Base-by-base conservation (phyloP, 2,797 vertebrate species). In the Lateolabrax maculatus region DNA sequence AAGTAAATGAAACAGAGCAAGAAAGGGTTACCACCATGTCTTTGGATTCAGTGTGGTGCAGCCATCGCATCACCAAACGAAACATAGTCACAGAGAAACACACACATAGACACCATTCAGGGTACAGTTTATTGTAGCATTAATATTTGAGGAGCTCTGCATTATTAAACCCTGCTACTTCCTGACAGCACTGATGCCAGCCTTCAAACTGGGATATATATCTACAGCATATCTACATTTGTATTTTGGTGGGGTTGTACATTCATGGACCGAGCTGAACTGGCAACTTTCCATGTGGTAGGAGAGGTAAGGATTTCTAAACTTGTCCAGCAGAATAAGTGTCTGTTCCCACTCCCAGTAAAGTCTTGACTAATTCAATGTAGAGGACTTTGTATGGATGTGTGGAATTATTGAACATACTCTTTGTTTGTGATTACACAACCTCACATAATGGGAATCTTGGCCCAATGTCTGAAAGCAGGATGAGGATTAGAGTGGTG, bases 401-500 rank as follows among this genome's bases (percentile, higher is more conserved):
- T 68, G 57, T 55, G 51, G 37, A 58, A 39, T 66, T 46, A 67
- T 51, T 66, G 71, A 71, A n/a, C 5, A n/a, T 36, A 39, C 43
- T 61, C 46, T 64, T 77, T 41, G 76, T 61, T 55, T 56, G 67
- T n/a, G 9, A 56, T 87, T 84, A 79, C 77, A 23, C 75, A 85
- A 87, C 75, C 70, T 84, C 70, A 70, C 53, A 55, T 79, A 84
- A 82, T 77, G 44, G 66, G 60, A 88, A 79, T 79, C 78, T 90
- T 84, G 83, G 84, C 81, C 81, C 48, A 43, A 65, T 74, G 71
- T 84, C 79, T 63, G 18, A 81, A 60, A 82, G 71, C 80, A 79
- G 81, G 84, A 80, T 72, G 66, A 87, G 79, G 89, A 90, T 88
- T 87, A 89, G 68, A 57, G 63, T 0, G 25, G 65, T 57, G 65